Conservation (phyloP, 2,888 invertebrate genomes). For the Euspilapteryx auroguttella region DNA sequence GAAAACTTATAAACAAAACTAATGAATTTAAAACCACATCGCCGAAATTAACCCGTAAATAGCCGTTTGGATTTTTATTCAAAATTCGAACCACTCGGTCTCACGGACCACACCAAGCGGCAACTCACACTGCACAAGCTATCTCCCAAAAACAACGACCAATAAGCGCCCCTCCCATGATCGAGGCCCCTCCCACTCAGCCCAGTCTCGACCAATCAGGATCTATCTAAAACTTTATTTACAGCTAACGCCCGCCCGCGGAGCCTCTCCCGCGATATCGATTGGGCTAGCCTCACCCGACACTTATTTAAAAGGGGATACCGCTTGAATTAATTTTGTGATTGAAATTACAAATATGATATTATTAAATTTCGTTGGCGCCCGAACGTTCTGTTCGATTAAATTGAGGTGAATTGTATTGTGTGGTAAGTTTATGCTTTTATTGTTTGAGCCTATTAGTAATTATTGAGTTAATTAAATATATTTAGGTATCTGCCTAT, state of each 20-base stretch:
- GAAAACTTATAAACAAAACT: too few relatives aligned
- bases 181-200: slow-evolving; percentile 3
- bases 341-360: slow-evolving; percentile 52
- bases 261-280: slow-evolving; percentile 44
- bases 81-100: too few relatives aligned
- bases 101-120: slow-evolving; percentile 11
- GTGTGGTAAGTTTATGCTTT: too few relatives aligned
- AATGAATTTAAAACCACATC: too few relatives aligned
- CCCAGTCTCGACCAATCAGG: slow-evolving; percentile 18
- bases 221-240: slow-evolving; percentile 39
- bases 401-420: too few relatives aligned
- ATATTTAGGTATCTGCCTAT: too few relatives aligned
- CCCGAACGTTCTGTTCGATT: too few relatives aligned
- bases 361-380: too few relatives aligned
- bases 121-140: slow-evolving; percentile 4
- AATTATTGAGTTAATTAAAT: too few relatives aligned
- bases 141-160: slow-evolving; percentile 11
- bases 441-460: too few relatives aligned
- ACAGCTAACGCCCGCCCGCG: slow-evolving; percentile 42
- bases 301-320: slow-evolving; percentile 50
- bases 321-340: slow-evolving; percentile 50
- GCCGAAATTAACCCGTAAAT: too few relatives aligned
- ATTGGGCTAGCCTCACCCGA: slow-evolving; percentile 31
- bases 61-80: too few relatives aligned
- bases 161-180: slow-evolving; percentile 17